A percentile compares a stretch with the other conserved stretches of the same genome.
Conservation (phyloP, 2,888 invertebrate species). For the Flexamia atlantica region DNA sequence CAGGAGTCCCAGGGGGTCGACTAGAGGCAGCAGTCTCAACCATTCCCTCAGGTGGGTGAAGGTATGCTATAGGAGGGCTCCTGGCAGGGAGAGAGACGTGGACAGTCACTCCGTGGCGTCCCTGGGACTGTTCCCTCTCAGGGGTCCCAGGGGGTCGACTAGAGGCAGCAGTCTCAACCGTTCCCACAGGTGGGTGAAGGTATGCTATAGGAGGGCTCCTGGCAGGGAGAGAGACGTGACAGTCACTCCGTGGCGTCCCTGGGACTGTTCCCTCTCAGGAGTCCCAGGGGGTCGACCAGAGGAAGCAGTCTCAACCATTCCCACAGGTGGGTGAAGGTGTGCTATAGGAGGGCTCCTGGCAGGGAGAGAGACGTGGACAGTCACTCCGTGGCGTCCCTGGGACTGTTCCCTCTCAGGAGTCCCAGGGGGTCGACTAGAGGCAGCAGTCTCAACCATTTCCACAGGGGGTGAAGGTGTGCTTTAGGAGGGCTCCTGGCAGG, state of each 20-base stretch:
- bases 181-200: constrained; percentile 72
- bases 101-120: constrained; percentile 70
- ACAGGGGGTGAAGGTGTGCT: constrained; percentile 70
- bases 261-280: constrained; percentile 69
- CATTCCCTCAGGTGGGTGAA: constrained; percentile 73
- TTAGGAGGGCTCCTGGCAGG: constrained; percentile 55
- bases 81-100: constrained; percentile 68
- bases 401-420: constrained; percentile 70
- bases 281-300: constrained; percentile 73
- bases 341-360: constrained; percentile 24
- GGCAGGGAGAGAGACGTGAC: constrained; percentile 67
- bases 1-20: constrained; percentile 73
- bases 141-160: constrained; percentile 73
- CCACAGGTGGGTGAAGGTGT: constrained; percentile 71
- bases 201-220: neutral
- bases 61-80: constrained; percentile 65
- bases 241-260: constrained; percentile 68
- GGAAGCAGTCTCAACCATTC: constrained; percentile 74
- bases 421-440: constrained; percentile 73
- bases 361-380: constrained; percentile 70
- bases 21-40: constrained; percentile 73
- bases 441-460: constrained; percentile 74
- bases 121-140: constrained; percentile 68
- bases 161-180: constrained; percentile 73
- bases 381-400: constrained; percentile 68